Evolutionary conservation across 30 jellyfish, hydroid and myxozoan species (phyloP).

Genomic region (Sanderia malayensis): DNA sequence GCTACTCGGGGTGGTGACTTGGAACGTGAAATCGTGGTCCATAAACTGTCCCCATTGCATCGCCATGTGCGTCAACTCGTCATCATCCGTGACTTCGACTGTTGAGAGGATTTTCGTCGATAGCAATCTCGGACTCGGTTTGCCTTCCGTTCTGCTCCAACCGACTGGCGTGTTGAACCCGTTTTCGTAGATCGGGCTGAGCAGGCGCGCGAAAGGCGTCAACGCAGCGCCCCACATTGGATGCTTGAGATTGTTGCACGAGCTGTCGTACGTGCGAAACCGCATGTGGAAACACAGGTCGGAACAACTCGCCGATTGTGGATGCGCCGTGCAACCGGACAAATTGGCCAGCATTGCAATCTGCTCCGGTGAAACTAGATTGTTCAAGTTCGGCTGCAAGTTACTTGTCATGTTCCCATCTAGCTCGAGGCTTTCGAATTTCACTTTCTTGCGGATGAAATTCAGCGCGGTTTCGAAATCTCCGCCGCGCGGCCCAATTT

Average conservation of each 20-base stretch:
- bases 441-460: conserved; percentile 71
- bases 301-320: conserved; percentile 69
- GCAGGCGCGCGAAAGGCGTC: conserved; percentile 82
- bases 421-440: conserved; percentile 35
- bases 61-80: conserved; percentile 79
- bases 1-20: conserved; percentile 90
- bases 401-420: conserved; percentile 29
- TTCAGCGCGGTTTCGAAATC: conserved; percentile 84
- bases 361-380: conserved; percentile 80
- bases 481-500: conserved; percentile 89
- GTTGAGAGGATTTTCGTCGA: conserved; percentile 62
- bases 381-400: conserved; percentile 56
- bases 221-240: conserved; percentile 95
- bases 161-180: conserved; percentile 94
- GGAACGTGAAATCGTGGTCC: conserved; percentile 83
- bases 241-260: conserved; percentile 78
- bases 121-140: conserved; percentile 82
- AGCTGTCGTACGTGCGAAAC: conserved; percentile 82
- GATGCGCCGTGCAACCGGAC: conserved; percentile 95
- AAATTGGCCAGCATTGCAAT: conserved; percentile 77
- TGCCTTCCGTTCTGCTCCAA: conserved; percentile 66
- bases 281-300: conserved; percentile 78
- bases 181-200: conserved; percentile 81
- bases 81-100: conserved; percentile 58
- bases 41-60: conserved; percentile 97